phyloP scores from a whole-genome alignment of 2,888 invertebrate species.

The Coenonympha arcania region DNA sequence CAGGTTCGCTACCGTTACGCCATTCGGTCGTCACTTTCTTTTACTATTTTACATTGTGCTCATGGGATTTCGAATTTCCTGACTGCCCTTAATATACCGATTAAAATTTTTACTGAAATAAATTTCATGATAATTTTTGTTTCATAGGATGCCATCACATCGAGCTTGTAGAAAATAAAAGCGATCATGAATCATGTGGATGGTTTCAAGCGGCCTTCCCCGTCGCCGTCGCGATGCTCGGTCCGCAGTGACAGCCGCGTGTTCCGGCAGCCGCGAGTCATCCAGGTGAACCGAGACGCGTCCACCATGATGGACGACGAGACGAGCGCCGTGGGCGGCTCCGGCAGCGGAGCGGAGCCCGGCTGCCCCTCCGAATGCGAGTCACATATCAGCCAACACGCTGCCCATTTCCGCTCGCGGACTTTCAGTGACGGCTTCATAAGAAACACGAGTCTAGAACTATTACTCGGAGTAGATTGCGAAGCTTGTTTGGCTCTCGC shows the following conservation, averaged over 20 bases:
- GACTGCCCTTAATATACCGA: too few species aligned
- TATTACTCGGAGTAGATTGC: constrained; percentile 68
- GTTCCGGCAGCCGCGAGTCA: constrained; percentile 65
- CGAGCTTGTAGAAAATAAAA: neutral
- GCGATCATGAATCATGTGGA: constrained; percentile 64
- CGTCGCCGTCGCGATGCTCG: constrained; percentile 65
- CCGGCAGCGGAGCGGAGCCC: constrained; percentile 28
- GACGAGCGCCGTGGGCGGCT: constrained; percentile 34
- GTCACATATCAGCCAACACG: constrained; percentile 43
- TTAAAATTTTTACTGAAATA: too few species aligned
- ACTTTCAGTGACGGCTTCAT: constrained; percentile 71
- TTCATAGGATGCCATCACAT: constrained; percentile 21
- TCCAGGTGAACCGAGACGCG: constrained; percentile 68
- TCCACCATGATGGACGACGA: constrained; percentile 68
- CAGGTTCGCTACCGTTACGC: too few species aligned
- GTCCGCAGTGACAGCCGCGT: constrained; percentile 63
- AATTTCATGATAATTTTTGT: too few species aligned
- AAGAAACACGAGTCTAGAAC: constrained; percentile 66
- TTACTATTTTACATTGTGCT: too few species aligned
- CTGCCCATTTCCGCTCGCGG: constrained; percentile 62
- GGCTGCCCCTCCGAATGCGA: constrained; percentile 47
- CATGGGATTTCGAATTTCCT: too few species aligned
- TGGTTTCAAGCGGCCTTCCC: constrained; percentile 63
- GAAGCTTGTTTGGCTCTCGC: constrained; percentile 68
- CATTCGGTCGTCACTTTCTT: too few species aligned